These are phyloP conservation scores for Erynnis tages DNA, from an alignment of 2,888 invertebrate genomes.

Conservation along the genomic window DNA sequence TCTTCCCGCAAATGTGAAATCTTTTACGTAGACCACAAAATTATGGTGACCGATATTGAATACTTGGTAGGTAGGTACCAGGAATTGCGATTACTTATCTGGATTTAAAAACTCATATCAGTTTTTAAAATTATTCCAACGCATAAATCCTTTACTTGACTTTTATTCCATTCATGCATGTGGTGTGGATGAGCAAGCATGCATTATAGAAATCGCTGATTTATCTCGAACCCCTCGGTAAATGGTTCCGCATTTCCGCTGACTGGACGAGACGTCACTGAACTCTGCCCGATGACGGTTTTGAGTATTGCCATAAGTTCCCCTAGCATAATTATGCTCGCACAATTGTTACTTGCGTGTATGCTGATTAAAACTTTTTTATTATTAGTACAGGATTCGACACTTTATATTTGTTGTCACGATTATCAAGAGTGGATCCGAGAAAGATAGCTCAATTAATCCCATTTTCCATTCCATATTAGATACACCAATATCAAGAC, in stretches of 20 bases:
- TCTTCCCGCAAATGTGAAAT: neutral
- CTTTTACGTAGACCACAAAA: neutral
- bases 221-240: slow-evolving; percentile 51
- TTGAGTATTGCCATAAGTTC: slow-evolving; percentile 4
- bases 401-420: neutral
- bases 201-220: slow-evolving; percentile 8
- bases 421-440: neutral
- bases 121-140: no score
- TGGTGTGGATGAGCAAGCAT: slow-evolving; percentile 3
- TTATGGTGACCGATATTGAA: no score
- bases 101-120: no score
- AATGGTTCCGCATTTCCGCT: slow-evolving; percentile 58
- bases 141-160: slow-evolving; percentile 1
- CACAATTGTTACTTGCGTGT: slow-evolving; percentile 1
- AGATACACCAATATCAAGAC: no score
- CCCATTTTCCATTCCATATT: no score
- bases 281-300: slow-evolving; percentile 3
- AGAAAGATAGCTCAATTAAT: no score
- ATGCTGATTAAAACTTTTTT: neutral
- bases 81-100: no score
- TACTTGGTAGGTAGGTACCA: no score
- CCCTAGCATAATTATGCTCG: slow-evolving; percentile 2
- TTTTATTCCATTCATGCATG: no score
- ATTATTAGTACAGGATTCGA: slow-evolving; percentile 1
- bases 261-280: slow-evolving; percentile 42